These are phyloP conservation scores for Notothenia coriiceps DNA, from an alignment of 2,113 vertebrate species.

Conservation along the genomic window DNA sequence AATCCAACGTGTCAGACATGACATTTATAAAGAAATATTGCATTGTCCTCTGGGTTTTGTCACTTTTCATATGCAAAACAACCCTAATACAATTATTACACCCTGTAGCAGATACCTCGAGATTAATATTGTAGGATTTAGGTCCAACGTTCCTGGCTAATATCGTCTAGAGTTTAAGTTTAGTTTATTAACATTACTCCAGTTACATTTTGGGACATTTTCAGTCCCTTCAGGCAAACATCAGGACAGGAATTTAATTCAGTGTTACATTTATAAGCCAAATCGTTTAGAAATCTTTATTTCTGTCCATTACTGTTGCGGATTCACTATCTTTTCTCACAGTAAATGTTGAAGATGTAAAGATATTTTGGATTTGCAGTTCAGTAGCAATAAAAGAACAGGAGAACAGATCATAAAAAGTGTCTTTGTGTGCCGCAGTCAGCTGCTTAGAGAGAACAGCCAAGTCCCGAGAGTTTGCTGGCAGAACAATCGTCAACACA, in stretches of 20 bases:
- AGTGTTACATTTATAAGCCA: neutral
- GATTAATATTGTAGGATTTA: conserved; percentile 1
- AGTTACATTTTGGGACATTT: neutral
- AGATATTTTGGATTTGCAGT: conserved; percentile 1
- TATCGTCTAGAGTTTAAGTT: neutral
- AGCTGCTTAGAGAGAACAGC: conserved; percentile 60
- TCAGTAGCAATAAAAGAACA: conserved; percentile 20
- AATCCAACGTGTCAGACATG: too few species aligned
- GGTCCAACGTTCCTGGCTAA: neutral
- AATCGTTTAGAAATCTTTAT: neutral
- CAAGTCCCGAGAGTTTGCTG: conserved; percentile 59
- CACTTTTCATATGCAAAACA: conserved; percentile 17
- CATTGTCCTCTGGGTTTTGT: conserved; percentile 1
- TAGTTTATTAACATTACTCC: neutral
- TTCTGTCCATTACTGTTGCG: neutral
- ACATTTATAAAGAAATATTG: too few species aligned
- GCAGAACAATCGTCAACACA: conserved; percentile 65
- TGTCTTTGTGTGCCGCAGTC: conserved; percentile 56
- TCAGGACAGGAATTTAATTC: neutral
- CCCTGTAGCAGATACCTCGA: conserved; percentile 15
- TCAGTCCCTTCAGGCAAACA: conserved; percentile 1
- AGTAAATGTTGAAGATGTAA: neutral
- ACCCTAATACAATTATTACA: neutral
- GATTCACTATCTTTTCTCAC: neutral
- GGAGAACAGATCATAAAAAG: conserved; percentile 49